Percentiles rank a stretch among this genome's conserved stretches.
phyloP scores from a whole-genome alignment of 2,113 vertebrate genomes.

The Myiozetetes cayanensis region DNA sequence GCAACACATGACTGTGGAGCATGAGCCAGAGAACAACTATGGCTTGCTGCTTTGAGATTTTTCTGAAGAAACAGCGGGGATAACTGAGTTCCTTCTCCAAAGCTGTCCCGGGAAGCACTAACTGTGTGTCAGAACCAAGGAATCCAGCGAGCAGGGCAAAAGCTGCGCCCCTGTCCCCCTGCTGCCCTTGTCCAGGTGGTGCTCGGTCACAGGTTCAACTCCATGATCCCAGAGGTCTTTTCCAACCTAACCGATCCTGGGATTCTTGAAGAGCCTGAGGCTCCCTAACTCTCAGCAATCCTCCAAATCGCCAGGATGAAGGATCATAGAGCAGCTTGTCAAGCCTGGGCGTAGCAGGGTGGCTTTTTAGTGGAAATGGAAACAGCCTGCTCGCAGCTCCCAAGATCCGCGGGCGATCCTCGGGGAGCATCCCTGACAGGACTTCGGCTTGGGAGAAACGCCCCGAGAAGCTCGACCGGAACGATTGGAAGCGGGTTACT shows the following conservation, averaged over 20 bases:
- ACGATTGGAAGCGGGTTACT: accelerated
- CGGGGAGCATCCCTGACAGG: accelerated
- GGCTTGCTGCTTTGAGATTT: neutral
- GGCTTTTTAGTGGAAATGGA: too few relatives aligned
- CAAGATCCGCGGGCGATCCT: too few relatives aligned
- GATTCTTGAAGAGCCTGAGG: neutral
- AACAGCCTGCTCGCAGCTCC: accelerated
- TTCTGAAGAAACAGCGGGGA: neutral
- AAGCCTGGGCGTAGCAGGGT: accelerated
- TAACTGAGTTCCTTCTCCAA: neutral
- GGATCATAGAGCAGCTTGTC: accelerated
- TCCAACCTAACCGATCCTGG: neutral
- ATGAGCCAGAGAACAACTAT: neutral
- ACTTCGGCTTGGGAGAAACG: accelerated
- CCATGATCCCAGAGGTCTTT: neutral
- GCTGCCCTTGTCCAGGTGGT: too few relatives aligned
- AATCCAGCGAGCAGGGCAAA: accelerated
- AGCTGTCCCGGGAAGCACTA: neutral
- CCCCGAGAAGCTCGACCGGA: neutral
- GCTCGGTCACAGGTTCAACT: neutral
- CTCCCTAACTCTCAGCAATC: accelerated
- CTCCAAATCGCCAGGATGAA: accelerated
- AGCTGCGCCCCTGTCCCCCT: accelerated
- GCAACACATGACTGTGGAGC: neutral
- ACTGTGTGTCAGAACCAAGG: neutral